A percentile compares a stretch with the other conserved stretches of the same genome.
Evolutionary conservation across 2,888 invertebrate genomes (phyloP).

Genomic region (Chrysopilus asiliformis): DNA sequence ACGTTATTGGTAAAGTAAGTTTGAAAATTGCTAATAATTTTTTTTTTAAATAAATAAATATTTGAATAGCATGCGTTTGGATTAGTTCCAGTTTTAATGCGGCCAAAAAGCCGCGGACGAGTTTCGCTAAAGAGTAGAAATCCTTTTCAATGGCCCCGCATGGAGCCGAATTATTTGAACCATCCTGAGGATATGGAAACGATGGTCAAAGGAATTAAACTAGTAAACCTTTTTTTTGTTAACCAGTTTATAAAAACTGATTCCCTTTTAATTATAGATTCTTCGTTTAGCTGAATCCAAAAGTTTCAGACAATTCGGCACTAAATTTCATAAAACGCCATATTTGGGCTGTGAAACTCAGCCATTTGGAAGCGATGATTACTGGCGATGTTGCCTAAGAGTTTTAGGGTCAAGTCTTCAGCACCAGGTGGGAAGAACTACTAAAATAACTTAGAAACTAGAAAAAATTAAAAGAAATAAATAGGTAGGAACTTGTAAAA

Average conservation of each 20-base stretch:
- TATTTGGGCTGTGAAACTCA: conserved; percentile 55
- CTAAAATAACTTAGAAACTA: no score
- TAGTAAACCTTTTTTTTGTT: conserved; percentile 38
- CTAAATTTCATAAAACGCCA: conserved; percentile 41
- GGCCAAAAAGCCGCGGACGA: conserved; percentile 61
- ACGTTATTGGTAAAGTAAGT: conserved; percentile 23
- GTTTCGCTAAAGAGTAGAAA: conserved; percentile 54
- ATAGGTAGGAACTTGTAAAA: conserved; percentile 58
- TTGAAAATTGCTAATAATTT: no score
- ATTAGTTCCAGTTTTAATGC: conserved; percentile 58
- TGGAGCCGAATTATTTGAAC: conserved; percentile 72
- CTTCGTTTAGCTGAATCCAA: conserved; percentile 41
- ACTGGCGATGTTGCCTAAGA: conserved; percentile 62
- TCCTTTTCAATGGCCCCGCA: conserved; percentile 61
- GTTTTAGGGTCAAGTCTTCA: conserved; percentile 58
- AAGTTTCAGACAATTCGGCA: conserved; percentile 40
- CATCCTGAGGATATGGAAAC: conserved; percentile 56
- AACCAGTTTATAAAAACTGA: background rate
- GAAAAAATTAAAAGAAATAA: no score
- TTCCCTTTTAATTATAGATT: conserved; percentile 34
- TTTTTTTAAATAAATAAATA: no score
- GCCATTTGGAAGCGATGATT: conserved; percentile 48
- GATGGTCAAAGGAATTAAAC: conserved; percentile 58
- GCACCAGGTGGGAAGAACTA: conserved; percentile 53
- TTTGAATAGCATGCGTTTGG: conserved; percentile 43